These are phyloP conservation scores for Macrobrachium rosenbergii DNA, from an alignment of 1,140 invertebrate genomes.

Conservation along the genomic window DNA sequence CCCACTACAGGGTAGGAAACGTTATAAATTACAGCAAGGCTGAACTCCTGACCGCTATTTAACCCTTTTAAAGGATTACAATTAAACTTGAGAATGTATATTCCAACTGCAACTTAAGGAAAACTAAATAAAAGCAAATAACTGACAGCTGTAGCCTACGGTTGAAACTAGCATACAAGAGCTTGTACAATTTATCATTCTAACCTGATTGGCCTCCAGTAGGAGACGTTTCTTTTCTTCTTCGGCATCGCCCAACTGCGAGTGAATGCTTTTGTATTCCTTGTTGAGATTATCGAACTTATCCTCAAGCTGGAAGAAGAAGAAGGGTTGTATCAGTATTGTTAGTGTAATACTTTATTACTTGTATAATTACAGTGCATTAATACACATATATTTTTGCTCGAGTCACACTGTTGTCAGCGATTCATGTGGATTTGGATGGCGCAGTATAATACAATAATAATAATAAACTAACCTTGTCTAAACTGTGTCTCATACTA, in stretches of 20 bases:
- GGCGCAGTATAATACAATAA: neutral
- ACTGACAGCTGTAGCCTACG: too few relatives aligned
- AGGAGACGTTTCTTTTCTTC: constrained; percentile 87
- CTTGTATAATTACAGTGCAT: too few relatives aligned
- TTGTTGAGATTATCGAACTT: constrained; percentile 83
- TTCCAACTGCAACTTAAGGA: too few relatives aligned
- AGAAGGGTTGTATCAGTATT: neutral
- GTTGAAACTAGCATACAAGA: neutral
- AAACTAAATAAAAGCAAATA: too few relatives aligned
- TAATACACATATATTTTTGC: neutral
- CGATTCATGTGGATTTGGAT: too few relatives aligned
- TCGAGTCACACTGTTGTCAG: too few relatives aligned
- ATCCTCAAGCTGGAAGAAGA: constrained; percentile 75
- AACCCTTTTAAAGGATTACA: too few relatives aligned
- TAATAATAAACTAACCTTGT: constrained; percentile 70
- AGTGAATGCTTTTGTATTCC: constrained; percentile 83
- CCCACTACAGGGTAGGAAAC: too few relatives aligned
- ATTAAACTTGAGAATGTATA: too few relatives aligned
- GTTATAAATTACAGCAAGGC: too few relatives aligned
- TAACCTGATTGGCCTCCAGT: constrained; percentile 80
- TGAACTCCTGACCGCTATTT: too few relatives aligned
- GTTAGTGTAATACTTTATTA: neutral
- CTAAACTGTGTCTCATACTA: constrained; percentile 73
- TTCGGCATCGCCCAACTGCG: constrained; percentile 80
- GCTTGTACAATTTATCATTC: neutral